Conservation (phyloP, 2,113 vertebrate genomes). For the Odontesthes bonariensis region DNA sequence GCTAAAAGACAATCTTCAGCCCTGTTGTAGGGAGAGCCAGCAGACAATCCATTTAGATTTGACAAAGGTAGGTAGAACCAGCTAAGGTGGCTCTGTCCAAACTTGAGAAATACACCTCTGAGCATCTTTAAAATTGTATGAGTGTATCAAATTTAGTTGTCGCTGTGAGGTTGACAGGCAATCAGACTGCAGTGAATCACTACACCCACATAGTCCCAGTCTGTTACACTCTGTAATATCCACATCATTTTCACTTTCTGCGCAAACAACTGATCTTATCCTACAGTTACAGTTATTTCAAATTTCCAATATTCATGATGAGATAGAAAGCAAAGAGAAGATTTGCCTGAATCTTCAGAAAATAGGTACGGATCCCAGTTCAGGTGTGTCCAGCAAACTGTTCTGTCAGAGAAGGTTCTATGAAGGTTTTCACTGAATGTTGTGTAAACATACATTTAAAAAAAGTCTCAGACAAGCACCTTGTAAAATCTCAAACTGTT, state of each 20-base stretch:
- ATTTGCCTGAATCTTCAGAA: too few relatives aligned
- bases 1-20: too few relatives aligned
- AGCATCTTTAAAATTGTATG: neutral
- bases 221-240: neutral
- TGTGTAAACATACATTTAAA: constrained; percentile 23
- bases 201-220: neutral
- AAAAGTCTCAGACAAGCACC: constrained; percentile 7
- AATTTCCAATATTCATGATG: neutral
- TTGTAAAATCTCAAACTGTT: constrained; percentile 24
- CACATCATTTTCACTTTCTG: neutral
- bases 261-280: too few relatives aligned
- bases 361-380: too few relatives aligned
- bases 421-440: constrained; percentile 24
- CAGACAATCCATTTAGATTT: neutral
- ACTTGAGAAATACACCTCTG: neutral
- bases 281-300: too few relatives aligned
- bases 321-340: neutral
- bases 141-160: constrained; percentile 1
- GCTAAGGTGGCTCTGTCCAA: neutral
- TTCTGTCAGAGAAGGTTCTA: neutral
- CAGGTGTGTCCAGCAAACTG: too few relatives aligned
- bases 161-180: neutral
- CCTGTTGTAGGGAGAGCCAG: neutral
- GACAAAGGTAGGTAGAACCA: neutral
- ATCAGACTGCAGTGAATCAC: neutral